Base-by-base conservation (phyloP, 2,797 vertebrate genomes). In the Enteromius viviparus region DNA sequence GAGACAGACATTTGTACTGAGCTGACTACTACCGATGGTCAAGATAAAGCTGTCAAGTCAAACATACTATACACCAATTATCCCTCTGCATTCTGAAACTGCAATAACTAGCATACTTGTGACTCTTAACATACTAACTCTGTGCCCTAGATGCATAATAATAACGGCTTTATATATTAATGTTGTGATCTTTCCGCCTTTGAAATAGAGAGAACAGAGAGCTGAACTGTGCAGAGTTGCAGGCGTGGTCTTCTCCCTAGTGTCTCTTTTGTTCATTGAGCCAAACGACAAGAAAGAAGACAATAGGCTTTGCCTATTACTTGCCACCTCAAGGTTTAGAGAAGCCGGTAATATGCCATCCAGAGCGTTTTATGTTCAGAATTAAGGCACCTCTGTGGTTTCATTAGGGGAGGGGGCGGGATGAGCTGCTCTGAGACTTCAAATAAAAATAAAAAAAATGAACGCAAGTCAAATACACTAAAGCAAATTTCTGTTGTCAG, bases 311-410 rank as follows among this genome's bases (percentile, higher is more conserved):
- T 70, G 81, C 51, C 45, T 40, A 53, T 76, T 32, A 68, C 51
- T 51, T 34, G 37, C 32, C 65, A 70, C 51, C 29, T 77, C 29
- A 70, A 78, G 40, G 81, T 62, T 83, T 70, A 47, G 15, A 83
- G 29, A 83, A 58, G 34, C 81, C 8, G 1, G 34, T 65, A 51
- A 19, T 75, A 62, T 65, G 70, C 45, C 15, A 68, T 68, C 23
- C 37, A 68, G 62, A 58, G 72, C n/a, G 55, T 76, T 82, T 37
- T 45, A 83, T 83, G 75, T 77, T 42, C 51, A 37, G 65, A 83
- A 83, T 34, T 77, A 42, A 53, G 65, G 51, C 65, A 78, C 65
- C 19, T 76, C 74, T 77, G 64, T 1, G 49, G 77, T 79, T 79
- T 79, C 77, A 79, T 68, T 68, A 40, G 64, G 3, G 62, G 32